phyloP scores from a whole-genome alignment of 2,888 invertebrate genomes.

The Diachrysia chrysitis region DNA sequence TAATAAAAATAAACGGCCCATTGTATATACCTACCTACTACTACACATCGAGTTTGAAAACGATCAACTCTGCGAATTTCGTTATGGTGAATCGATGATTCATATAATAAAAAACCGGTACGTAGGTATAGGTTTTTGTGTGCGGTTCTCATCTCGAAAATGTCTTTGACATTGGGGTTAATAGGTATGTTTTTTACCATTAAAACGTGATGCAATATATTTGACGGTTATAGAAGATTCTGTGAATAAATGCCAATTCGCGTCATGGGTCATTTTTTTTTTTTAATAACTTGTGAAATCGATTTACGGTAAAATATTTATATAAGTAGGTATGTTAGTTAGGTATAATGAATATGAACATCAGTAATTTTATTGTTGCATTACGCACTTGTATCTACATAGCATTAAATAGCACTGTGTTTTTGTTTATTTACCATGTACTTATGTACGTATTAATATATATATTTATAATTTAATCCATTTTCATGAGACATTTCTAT shows the following conservation, averaged over 20 bases:
- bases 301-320: not conserved
- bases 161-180: constrained; percentile 44
- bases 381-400: no score
- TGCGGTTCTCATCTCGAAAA: constrained; percentile 42
- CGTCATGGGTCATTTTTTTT: constrained; percentile 11
- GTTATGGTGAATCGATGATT: constrained; percentile 52
- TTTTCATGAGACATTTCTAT: not conserved
- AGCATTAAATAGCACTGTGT: no score
- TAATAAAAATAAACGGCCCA: constrained; percentile 53
- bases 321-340: not conserved
- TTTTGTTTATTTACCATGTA: not conserved
- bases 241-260: constrained; percentile 11
- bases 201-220: constrained; percentile 42
- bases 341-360: not conserved
- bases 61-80: constrained; percentile 55
- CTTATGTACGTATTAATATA: not conserved
- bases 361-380: not conserved
- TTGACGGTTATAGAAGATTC: constrained; percentile 9
- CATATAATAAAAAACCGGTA: constrained; percentile 46
- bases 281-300: not conserved
- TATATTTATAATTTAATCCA: not conserved
- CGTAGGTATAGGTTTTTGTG: constrained; percentile 28
- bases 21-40: constrained; percentile 48
- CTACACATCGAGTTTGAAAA: constrained; percentile 47
- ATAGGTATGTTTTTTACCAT: constrained; percentile 40